Conservation (phyloP, 2,797 vertebrate genomes). For the Zonotrichia albicollis region DNA sequence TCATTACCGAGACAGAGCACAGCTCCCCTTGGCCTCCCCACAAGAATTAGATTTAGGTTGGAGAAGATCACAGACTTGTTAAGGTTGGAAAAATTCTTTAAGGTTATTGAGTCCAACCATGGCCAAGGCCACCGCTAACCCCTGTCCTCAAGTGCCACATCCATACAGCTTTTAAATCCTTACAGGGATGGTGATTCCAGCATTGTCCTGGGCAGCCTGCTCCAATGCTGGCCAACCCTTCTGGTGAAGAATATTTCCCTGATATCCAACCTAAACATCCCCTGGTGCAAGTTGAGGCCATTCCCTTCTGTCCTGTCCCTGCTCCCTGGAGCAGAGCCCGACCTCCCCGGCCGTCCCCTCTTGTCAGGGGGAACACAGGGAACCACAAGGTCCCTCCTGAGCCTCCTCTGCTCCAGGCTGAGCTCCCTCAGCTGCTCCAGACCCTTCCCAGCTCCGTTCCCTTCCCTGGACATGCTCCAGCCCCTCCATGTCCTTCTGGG, state of each 20-base stretch:
- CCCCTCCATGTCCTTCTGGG: not conserved
- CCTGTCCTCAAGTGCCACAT: not conserved
- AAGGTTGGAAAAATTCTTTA: not conserved
- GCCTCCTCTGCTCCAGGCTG: not conserved
- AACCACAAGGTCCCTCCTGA: not conserved
- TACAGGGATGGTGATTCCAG: rapidly evolving
- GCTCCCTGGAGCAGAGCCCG: rapidly evolving
- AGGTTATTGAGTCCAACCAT: not conserved
- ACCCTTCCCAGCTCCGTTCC: rapidly evolving
- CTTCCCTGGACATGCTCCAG: not conserved
- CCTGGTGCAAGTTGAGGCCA: rapidly evolving
- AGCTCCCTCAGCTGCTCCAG: not conserved
- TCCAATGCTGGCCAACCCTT: not conserved
- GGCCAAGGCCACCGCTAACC: not conserved
- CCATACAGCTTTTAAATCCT: not conserved
- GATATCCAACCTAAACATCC: not conserved
- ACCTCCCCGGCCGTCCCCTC: rapidly evolving
- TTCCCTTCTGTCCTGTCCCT: not conserved
- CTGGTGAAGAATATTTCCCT: not conserved
- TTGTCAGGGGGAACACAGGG: not conserved
- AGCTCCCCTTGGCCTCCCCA: conserved; percentile 23
- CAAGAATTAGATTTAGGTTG: not conserved
- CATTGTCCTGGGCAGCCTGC: not conserved
- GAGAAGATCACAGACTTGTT: not conserved
- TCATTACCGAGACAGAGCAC: conserved; percentile 60